These are phyloP conservation scores for Brachypalpus laphriformis DNA, from an alignment of 2,888 invertebrate species.

Conservation along the genomic window DNA sequence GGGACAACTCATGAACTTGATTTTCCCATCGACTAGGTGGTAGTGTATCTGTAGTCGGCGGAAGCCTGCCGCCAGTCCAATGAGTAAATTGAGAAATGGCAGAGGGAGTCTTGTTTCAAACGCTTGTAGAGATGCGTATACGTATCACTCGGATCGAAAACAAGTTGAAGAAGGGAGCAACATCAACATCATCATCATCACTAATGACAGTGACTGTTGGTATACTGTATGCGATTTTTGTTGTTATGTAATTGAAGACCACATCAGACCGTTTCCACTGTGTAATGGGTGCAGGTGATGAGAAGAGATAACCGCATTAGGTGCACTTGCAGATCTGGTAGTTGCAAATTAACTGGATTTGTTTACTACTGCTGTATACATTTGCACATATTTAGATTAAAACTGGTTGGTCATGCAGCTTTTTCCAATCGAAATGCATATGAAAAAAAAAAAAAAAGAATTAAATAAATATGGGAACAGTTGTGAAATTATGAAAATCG, in stretches of 20 bases:
- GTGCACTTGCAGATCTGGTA: conserved; percentile 54
- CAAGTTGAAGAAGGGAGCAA: conserved; percentile 28
- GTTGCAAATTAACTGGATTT: conserved; percentile 69
- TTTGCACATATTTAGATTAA: neutral
- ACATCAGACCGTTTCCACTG: conserved; percentile 21
- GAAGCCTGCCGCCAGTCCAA: conserved; percentile 55
- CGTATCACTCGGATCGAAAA: neutral
- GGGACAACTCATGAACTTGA: conserved; percentile 64
- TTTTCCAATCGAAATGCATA: conserved; percentile 29
- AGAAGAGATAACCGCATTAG: conserved; percentile 64
- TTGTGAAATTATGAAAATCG: conserved; percentile 43
- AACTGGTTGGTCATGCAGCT: conserved; percentile 29
- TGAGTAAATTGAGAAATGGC: conserved; percentile 13
- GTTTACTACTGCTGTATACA: neutral
- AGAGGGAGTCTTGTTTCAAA: conserved; percentile 56
- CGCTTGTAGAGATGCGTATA: conserved; percentile 8
- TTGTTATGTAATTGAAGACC: conserved; percentile 64
- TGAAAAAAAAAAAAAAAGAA: neutral
- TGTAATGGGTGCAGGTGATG: conserved; percentile 49
- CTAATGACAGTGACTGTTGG: conserved; percentile 22
- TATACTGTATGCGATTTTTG: conserved; percentile 22
- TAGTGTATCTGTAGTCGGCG: conserved; percentile 49
- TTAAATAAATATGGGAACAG: conserved; percentile 6
- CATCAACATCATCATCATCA: conserved; percentile 30
- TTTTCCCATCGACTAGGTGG: conserved; percentile 50